Conservation (phyloP, 2,888 invertebrate species). For the Frankliniella fusca region DNA sequence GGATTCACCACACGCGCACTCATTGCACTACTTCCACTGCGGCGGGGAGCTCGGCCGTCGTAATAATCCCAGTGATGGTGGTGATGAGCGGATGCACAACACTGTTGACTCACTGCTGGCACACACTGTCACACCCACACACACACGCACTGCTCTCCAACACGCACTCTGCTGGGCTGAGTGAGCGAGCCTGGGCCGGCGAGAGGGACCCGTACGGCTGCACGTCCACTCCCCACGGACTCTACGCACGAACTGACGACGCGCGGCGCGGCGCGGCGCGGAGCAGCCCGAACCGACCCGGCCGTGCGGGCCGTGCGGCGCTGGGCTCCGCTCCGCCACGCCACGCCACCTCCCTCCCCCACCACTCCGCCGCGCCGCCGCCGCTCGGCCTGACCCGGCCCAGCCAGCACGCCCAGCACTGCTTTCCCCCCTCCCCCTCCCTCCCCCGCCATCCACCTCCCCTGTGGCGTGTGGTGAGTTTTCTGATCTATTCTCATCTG, state of each 20-base stretch:
- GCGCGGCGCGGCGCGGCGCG: not conserved
- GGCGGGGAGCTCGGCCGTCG: too few relatives aligned
- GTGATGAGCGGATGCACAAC: not conserved
- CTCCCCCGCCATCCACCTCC: not conserved
- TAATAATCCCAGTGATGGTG: not conserved
- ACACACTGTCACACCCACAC: too few relatives aligned
- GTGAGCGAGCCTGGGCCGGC: not conserved
- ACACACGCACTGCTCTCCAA: too few relatives aligned
- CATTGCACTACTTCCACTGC: constrained; percentile 36
- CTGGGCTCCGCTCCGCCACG: too few relatives aligned
- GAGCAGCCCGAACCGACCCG: not conserved
- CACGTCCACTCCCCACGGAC: not conserved
- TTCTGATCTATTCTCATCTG: constrained; percentile 4
- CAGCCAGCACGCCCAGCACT: not conserved
- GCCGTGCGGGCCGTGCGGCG: not conserved
- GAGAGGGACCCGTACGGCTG: not conserved
- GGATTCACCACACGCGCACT: constrained; percentile 44
- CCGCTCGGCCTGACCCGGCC: not conserved
- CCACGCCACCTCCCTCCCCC: too few relatives aligned
- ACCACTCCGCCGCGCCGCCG: too few relatives aligned
- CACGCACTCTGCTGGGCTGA: too few relatives aligned
- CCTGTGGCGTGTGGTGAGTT: not conserved
- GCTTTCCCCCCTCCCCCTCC: not conserved
- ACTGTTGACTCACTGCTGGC: too few relatives aligned
- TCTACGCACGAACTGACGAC: not conserved